phyloP scores from a whole-genome alignment of 2,797 vertebrate genomes.

The Pangasius sanitwongsei region DNA sequence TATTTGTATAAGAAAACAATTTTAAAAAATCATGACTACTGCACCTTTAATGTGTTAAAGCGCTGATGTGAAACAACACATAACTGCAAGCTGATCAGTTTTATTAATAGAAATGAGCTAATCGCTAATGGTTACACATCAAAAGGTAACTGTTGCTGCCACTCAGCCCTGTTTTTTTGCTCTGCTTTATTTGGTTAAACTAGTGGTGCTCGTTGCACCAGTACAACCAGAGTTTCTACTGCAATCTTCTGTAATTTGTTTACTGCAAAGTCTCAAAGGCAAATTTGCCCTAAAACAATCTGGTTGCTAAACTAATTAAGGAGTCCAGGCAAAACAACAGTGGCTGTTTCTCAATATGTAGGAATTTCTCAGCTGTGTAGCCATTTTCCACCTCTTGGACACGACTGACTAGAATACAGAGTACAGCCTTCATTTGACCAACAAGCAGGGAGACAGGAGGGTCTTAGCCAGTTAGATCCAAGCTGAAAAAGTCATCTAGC shows the following conservation, averaged over 20 bases:
- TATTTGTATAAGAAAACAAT: too few relatives aligned
- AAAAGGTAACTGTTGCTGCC: background rate
- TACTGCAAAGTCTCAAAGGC: background rate
- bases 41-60: background rate
- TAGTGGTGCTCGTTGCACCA: background rate
- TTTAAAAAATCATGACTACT: background rate
- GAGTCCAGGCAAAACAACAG: background rate
- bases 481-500: background rate
- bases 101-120: background rate
- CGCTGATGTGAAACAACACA: background rate
- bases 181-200: background rate
- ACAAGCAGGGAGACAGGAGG: background rate
- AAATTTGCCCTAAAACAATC: background rate
- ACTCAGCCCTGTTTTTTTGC: background rate
- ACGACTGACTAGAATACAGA: background rate
- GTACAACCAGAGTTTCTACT: background rate
- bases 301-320: background rate
- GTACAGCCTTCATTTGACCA: background rate
- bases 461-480: background rate
- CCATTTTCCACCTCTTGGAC: background rate
- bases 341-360: background rate
- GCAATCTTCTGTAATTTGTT: background rate
- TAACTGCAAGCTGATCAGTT: background rate
- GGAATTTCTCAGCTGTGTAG: background rate
- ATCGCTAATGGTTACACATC: background rate